A percentile compares a stretch with the other conserved stretches of the same genome.
Evolutionary conservation across 2,888 invertebrate species (phyloP).

Genomic region (Pachycephus smyrnensis): DNA sequence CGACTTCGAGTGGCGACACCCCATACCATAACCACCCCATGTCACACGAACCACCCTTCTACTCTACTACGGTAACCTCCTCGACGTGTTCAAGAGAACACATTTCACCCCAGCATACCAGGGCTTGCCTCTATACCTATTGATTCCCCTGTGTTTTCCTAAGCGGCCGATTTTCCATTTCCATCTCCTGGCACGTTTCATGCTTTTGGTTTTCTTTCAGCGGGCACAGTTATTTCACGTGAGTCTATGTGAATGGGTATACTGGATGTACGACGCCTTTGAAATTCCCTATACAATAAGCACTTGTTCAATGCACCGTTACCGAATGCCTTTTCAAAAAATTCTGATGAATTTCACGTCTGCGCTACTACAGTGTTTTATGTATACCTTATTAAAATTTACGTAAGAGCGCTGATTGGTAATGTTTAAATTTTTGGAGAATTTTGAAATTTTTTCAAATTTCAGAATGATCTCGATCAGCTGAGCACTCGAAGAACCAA

Average conservation of each 20-base stretch:
- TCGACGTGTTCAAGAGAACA: slow-evolving; percentile 36
- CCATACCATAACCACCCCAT: slow-evolving; percentile 22
- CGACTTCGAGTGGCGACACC: slow-evolving; percentile 40
- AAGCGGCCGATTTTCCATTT: slow-evolving; percentile 34
- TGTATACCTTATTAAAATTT: neutral
- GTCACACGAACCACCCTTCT: slow-evolving; percentile 11
- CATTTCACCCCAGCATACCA: slow-evolving; percentile 27
- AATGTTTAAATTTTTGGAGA: neutral
- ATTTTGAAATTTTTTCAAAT: neutral
- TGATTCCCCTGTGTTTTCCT: slow-evolving; percentile 31
- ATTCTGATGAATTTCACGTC: neutral
- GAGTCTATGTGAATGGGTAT: neutral
- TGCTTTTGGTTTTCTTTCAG: neutral
- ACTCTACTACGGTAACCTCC: slow-evolving; percentile 23
- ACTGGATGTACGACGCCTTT: neutral
- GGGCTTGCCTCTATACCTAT: slow-evolving; percentile 11
- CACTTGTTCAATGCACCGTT: neutral
- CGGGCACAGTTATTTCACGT: neutral
- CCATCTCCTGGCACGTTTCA: slow-evolving; percentile 21
- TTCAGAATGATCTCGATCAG: neutral
- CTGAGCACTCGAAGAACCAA: neutral
- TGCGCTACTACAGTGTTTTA: neutral
- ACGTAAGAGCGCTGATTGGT: neutral
- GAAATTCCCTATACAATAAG: neutral
- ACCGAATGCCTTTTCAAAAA: neutral